A percentile compares a stretch with the other conserved stretches of the same genome.
Conservation (phyloP, 1,140 invertebrate genomes). For the Saccostrea echinata region DNA sequence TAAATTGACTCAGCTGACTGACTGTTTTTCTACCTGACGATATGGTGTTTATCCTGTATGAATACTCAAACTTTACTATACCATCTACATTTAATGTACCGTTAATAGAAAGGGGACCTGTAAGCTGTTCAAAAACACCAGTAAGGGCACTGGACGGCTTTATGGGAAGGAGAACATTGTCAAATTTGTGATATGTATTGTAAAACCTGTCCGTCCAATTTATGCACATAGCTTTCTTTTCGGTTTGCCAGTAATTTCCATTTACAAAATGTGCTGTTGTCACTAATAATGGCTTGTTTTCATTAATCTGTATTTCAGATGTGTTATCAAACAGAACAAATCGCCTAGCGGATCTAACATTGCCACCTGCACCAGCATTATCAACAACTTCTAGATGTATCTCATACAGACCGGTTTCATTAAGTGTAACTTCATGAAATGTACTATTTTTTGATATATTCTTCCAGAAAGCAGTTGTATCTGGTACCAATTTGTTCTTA, state of each 20-base stretch:
- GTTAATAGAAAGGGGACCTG: not conserved
- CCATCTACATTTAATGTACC: conserved; percentile 38
- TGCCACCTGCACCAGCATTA: conserved; percentile 57
- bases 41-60: not conserved
- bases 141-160: not conserved
- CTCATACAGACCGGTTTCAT: conserved; percentile 56
- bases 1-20: not conserved
- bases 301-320: conserved; percentile 42
- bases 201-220: conserved; percentile 60
- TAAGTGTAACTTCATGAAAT: not conserved
- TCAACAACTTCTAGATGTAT: conserved; percentile 61
- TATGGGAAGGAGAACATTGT: conserved; percentile 51
- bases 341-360: conserved; percentile 52
- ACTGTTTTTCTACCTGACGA: not conserved
- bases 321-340: conserved; percentile 65
- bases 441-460: not conserved
- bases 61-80: not conserved
- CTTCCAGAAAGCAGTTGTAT: not conserved
- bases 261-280: conserved; percentile 46
- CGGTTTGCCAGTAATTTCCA: conserved; percentile 60
- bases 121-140: conserved; percentile 39
- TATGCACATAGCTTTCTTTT: conserved; percentile 49
- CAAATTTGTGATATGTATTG: conserved; percentile 50
- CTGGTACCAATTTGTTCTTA: not conserved
- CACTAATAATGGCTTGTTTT: conserved; percentile 37